Evolutionary conservation across 1,140 invertebrate species (phyloP), one percentile per base, ranked within the genome.

Genomic region (Scaptomyza hsui): DNA sequence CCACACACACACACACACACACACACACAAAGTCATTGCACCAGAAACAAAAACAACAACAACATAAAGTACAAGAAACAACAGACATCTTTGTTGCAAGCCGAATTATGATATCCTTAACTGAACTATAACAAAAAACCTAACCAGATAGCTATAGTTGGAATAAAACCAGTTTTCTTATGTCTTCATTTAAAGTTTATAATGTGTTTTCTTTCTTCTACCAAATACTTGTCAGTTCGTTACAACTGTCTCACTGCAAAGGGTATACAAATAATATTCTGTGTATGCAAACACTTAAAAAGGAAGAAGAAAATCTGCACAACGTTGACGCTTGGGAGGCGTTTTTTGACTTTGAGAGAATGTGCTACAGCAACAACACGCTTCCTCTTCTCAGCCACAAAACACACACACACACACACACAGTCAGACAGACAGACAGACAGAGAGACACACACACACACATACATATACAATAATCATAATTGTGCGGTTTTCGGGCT

Each of bases 401-500:
- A 19, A 7, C 35, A 24, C 18, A 39, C 32, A 53, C 35, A 49
- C 29, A 42, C 49, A 56, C 52, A 37, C 21, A 18, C 24, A 19
- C 18, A 47, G 6, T 9, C 0, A 29, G 26, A 29, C 3, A 37
- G 3, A 37, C 9, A 16, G n/a, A 13, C 6, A 19, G 5, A 44
- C 16, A 51, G 24, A 35, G 29, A 62, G 3, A 35, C 7, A 57
- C 12, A 15, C 12, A 42, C 59, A 60, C 16, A 52, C 47, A 41
- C 19, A 44, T 9, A 48, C 26, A 53, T 18, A 32, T 26, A 79
- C 75, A 80, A 75, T 60, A 79, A 80, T 75, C 72, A 80, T 79
- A 79, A 80, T 79, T 80, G 77, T 72, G 77, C 39, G 76, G 67
- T 55, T 49, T 71, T 42, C 32, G 70, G 39, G 48, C 52, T 48